A percentile compares a stretch with the other conserved stretches of the same genome.
Evolutionary conservation across 1,140 invertebrate genomes (phyloP).

Genomic region (Aporrectodea caliginosa): DNA sequence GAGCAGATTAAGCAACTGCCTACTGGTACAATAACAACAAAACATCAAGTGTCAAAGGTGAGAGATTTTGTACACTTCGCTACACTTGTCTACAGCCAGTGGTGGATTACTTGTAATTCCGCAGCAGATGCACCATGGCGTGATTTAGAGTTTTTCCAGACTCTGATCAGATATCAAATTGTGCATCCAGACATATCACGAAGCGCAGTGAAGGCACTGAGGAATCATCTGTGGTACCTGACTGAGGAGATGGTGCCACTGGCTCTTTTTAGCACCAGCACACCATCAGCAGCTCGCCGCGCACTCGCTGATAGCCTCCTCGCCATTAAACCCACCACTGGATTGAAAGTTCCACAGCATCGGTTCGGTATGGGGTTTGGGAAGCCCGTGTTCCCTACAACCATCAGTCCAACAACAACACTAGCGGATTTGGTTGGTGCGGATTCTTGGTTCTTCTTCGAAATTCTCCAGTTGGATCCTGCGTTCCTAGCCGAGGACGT

Average conservation of each 20-base stretch:
- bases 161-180: neutral
- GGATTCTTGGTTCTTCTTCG: neutral
- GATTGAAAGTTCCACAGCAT: neutral
- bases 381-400: neutral
- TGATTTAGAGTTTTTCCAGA: constrained; percentile 1
- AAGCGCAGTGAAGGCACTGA: neutral
- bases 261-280: neutral
- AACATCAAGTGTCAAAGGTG: neutral
- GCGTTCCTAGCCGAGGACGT: neutral
- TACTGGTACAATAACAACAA: neutral
- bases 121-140: neutral
- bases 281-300: neutral
- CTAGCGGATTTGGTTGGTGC: neutral
- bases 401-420: neutral
- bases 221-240: neutral
- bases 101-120: neutral
- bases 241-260: neutral
- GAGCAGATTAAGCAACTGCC: neutral
- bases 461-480: neutral
- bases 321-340: neutral
- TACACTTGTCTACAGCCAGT: neutral
- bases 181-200: neutral
- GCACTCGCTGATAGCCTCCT: neutral
- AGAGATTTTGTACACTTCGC: neutral
- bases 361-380: neutral